Base-by-base conservation (phyloP, 2,113 vertebrate species). In the Pomatorhinus ruficollis region DNA sequence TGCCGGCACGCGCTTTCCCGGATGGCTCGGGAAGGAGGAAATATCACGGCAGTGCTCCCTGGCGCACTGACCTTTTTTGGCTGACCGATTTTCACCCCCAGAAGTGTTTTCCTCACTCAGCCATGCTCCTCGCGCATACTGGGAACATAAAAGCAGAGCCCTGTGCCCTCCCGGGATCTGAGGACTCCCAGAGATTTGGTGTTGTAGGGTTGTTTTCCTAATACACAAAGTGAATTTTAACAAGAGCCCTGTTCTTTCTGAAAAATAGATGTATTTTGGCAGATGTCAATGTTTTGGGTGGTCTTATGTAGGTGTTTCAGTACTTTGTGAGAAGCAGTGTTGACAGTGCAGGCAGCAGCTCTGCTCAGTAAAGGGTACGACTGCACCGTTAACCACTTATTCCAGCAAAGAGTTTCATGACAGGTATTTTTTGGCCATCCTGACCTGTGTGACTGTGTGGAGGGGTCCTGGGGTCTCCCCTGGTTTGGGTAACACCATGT, bases 71-170 rank as follows among this genome's bases (percentile, higher is more conserved):
- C 40, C 39, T 17, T 45, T 40, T 27, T 63, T 70, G 74, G 69
- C 53, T 91, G 80, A 75, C 52, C 1, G 4, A 45, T 45, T 77
- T 60, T 56, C 60, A 49, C 64, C 28, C 60, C 81, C 28, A 49
- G 28, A 69, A 72, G 42, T 12, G 65, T 57, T 33, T 45, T 87
- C 69, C 65, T 82, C 2, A 0, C 60, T 90, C 61, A 30, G 63
- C 57, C 0, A 0, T 35, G 39, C 25, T 91, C 42, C 50, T 74
- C 4, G 9, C 1, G 2, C 0, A 0, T 2, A 0, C 0, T 25
- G 20, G 50, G 59, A 74, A 45, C 19, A 12, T 5, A n/a, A 56
- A 77, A 77, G 50, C 22, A 44, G 59, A 72, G 53, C 30, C 59
- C 27, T 9, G 27, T 70, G 65, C 54, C 72, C 52, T 74, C 8